Percentiles rank a stretch among this genome's conserved stretches.
These are phyloP conservation scores for Nipponia nippon DNA, from an alignment of 2,113 vertebrate genomes.

Conservation along the genomic window DNA sequence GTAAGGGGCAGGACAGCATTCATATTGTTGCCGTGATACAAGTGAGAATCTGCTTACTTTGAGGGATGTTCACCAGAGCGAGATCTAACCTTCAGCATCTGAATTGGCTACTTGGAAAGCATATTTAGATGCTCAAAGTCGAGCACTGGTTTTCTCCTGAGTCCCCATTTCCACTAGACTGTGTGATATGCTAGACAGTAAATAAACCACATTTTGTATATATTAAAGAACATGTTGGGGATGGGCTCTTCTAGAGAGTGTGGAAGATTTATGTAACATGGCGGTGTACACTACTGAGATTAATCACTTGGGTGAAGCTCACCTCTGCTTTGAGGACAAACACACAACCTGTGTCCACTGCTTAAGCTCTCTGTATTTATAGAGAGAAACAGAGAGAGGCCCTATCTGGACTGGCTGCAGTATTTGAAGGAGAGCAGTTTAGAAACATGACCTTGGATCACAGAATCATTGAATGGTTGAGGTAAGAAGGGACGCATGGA, in stretches of 20 bases:
- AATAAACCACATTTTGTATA: neutral
- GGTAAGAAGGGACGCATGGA: neutral
- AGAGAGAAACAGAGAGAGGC: neutral
- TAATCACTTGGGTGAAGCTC: neutral
- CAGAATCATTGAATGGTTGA: neutral
- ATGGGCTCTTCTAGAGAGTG: neutral
- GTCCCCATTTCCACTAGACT: neutral
- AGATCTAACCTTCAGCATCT: neutral
- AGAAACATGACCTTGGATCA: neutral
- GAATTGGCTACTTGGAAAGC: neutral
- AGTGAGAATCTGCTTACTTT: neutral
- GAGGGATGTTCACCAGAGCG: neutral
- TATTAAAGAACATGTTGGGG: accelerated
- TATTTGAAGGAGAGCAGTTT: neutral
- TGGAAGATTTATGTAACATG: neutral
- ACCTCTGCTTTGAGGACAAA: neutral
- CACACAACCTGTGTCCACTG: neutral
- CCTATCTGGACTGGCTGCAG: neutral
- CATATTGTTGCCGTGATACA: neutral
- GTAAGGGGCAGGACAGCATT: neutral
- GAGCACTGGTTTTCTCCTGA: neutral
- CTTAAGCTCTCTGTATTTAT: neutral
- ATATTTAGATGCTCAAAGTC: neutral
- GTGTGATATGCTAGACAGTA: neutral
- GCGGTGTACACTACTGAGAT: neutral